Evolutionary conservation across 1,140 invertebrate species (phyloP).

Genomic region (Augochlora pura): DNA sequence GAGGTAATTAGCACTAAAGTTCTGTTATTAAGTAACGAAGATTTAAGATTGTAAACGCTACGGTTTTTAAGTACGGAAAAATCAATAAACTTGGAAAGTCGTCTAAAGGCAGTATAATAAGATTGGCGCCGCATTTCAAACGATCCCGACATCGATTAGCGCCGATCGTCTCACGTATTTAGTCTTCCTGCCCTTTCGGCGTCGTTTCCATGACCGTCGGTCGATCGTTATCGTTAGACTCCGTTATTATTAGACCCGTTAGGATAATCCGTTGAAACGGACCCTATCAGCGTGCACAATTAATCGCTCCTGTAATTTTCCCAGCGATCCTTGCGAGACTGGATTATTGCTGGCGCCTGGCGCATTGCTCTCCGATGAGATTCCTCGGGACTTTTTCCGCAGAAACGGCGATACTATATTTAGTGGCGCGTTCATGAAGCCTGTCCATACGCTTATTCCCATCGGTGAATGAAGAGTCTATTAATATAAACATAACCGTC

Average conservation of each 20-base stretch:
- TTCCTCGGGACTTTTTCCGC: background rate
- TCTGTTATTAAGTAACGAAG: too few relatives aligned
- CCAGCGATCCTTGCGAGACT: background rate
- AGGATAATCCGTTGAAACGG: constrained; percentile 1
- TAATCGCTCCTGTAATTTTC: constrained; percentile 9
- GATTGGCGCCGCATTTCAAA: too few relatives aligned
- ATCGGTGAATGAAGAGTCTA: too few relatives aligned
- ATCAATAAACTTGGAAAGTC: too few relatives aligned
- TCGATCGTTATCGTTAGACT: background rate
- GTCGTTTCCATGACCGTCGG: background rate
- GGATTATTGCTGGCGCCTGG: constrained; percentile 12
- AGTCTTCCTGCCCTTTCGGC: background rate
- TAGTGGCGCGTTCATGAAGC: background rate
- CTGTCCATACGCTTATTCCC: background rate
- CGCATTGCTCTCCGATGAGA: background rate
- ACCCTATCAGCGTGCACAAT: background rate
- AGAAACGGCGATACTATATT: constrained; percentile 3
- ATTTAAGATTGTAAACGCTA: too few relatives aligned
- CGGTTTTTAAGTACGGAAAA: too few relatives aligned
- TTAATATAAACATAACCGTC: too few relatives aligned
- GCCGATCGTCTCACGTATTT: background rate
- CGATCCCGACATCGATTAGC: too few relatives aligned
- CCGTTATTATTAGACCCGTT: constrained; percentile 7
- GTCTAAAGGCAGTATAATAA: too few relatives aligned
- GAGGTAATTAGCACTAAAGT: too few relatives aligned